A percentile compares a stretch with the other conserved stretches of the same genome.
Conservation (phyloP, 2,113 vertebrate species). For the Phocoena phocoena region DNA sequence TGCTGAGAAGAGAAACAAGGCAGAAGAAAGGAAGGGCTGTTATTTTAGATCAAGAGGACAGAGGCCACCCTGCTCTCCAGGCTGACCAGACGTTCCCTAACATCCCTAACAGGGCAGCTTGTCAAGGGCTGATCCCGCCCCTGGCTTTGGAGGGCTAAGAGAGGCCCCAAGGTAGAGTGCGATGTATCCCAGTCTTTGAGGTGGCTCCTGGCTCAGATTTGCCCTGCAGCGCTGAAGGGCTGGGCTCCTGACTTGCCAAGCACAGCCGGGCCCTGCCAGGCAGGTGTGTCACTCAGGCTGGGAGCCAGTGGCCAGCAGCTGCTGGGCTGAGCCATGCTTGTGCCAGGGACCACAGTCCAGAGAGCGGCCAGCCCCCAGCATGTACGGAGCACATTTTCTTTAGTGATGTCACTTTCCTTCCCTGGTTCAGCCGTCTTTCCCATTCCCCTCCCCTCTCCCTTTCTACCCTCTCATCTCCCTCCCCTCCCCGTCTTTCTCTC, state of each 20-base stretch:
- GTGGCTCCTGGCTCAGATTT: not conserved
- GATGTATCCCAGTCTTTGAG: not conserved
- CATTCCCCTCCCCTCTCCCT: not conserved
- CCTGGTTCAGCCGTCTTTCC: not conserved
- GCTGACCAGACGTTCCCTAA: accelerated
- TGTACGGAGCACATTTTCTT: not conserved
- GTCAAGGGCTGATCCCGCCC: accelerated
- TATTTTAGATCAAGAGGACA: not conserved
- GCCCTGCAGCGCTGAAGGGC: not conserved
- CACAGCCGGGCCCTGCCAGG: not conserved
- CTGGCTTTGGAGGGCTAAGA: not conserved
- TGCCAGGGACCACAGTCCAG: not conserved
- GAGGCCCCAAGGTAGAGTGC: not conserved
- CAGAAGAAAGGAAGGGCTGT: not conserved
- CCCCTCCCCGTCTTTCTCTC: too few species aligned
- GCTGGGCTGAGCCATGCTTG: not conserved
- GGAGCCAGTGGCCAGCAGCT: not conserved
- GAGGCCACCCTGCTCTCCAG: not conserved
- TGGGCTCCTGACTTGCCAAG: not conserved
- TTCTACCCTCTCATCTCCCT: not conserved
- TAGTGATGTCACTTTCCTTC: too few species aligned
- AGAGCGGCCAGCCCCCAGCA: not conserved
- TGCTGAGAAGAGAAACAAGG: not conserved
- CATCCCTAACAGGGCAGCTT: not conserved
- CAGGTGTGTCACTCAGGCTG: not conserved